A percentile compares a stretch with the other conserved stretches of the same genome.
Conservation (phyloP, 2,888 invertebrate genomes). For the Piscicola geometra region DNA sequence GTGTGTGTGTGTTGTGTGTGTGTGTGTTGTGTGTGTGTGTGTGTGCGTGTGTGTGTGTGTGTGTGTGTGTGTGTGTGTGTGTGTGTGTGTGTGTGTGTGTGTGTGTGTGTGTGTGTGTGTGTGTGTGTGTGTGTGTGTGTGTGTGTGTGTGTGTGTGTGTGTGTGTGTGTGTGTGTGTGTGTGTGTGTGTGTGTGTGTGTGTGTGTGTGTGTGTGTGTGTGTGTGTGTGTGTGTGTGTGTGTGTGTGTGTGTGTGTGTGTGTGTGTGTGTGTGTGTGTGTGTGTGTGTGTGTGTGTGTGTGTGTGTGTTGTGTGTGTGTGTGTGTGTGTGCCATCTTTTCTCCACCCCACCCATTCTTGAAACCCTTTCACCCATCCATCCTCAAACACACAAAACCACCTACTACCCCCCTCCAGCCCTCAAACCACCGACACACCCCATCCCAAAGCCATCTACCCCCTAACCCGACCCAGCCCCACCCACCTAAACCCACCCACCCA, state of each 20-base stretch:
- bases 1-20: not conserved
- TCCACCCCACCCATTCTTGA: too few relatives aligned
- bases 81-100: not conserved
- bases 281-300: too few relatives aligned
- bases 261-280: too few relatives aligned
- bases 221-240: too few relatives aligned
- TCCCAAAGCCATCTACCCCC: not conserved
- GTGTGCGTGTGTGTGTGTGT: slow-evolving; percentile 2
- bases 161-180: too few relatives aligned
- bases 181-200: too few relatives aligned
- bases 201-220: too few relatives aligned
- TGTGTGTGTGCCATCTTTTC: too few relatives aligned
- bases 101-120: not conserved
- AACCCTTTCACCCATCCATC: not conserved
- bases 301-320: too few relatives aligned
- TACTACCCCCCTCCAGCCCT: not conserved
- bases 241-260: too few relatives aligned
- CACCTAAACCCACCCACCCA: not conserved
- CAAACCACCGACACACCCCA: not conserved
- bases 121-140: not conserved
- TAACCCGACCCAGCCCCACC: not conserved
- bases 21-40: too few relatives aligned
- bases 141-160: too few relatives aligned
- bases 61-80: slow-evolving; percentile 8
- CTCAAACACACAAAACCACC: not conserved